Evolutionary conservation across 2,113 vertebrate genomes (phyloP).

Genomic region (Eonycteris spelaea): DNA sequence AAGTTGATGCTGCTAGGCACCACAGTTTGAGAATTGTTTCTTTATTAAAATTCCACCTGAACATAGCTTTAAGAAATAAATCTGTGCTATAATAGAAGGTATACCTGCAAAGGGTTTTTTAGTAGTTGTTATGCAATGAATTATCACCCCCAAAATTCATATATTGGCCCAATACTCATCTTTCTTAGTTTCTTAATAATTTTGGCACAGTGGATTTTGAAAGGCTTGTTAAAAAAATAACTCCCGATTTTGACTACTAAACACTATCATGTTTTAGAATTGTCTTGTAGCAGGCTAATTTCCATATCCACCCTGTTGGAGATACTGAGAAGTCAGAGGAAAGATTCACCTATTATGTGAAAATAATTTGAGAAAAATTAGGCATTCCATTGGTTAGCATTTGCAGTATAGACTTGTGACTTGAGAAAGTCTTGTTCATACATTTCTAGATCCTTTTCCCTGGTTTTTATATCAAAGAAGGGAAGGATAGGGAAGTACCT

Average conservation of each 20-base stretch:
- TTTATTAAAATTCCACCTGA: neutral
- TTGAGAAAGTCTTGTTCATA: neutral
- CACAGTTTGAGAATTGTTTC: neutral
- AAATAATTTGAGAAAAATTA: neutral
- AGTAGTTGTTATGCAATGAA: neutral
- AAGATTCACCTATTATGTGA: neutral
- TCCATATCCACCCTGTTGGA: neutral
- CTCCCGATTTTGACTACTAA: neutral
- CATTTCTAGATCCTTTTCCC: neutral
- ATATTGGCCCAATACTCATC: neutral
- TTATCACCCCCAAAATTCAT: neutral
- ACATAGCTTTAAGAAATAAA: neutral
- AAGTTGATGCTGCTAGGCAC: neutral
- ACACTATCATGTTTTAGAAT: neutral
- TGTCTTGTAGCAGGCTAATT: neutral
- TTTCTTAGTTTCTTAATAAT: conserved; percentile 23
- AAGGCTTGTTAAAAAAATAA: neutral
- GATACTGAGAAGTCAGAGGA: neutral
- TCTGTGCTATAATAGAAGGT: neutral
- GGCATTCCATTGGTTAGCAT: neutral
- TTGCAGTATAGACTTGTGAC: neutral
- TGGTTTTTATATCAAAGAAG: conserved; percentile 1
- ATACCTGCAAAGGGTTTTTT: neutral
- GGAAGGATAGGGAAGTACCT: neutral
- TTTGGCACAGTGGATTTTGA: neutral